These are phyloP conservation scores for Ladona fulva DNA, from an alignment of 1,140 invertebrate species.

Conservation along the genomic window DNA sequence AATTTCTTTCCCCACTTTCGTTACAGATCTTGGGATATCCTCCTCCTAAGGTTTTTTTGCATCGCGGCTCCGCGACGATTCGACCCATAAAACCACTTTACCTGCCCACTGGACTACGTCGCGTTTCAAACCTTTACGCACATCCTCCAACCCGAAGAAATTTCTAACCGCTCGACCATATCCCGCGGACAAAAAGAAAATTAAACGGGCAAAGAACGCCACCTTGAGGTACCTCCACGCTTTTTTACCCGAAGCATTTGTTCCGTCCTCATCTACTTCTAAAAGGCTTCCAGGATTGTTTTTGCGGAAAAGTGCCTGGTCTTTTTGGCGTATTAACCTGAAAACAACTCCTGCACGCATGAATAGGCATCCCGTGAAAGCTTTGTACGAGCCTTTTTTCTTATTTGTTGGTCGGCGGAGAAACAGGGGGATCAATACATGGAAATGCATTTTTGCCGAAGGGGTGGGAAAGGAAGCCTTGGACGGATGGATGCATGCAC, in stretches of 20 bases:
- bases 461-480: no score
- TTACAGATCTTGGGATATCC: not conserved
- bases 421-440: no score
- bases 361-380: not conserved
- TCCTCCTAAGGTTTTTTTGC: not conserved
- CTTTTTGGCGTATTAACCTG: not conserved
- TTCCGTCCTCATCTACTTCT: not conserved
- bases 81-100: not conserved
- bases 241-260: not conserved
- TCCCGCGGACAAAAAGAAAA: not conserved
- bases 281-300: not conserved
- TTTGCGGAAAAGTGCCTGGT: not conserved
- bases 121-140: not conserved
- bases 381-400: no score
- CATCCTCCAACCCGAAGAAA: not conserved
- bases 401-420: no score
- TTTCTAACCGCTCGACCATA: not conserved
- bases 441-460: no score
- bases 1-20: not conserved
- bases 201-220: not conserved
- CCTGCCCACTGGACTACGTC: not conserved
- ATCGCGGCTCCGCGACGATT: not conserved
- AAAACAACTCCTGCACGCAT: not conserved
- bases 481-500: no score
- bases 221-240: not conserved